Evolutionary conservation across 2,888 invertebrate genomes (phyloP).

Genomic region (Parnassius apollo): DNA sequence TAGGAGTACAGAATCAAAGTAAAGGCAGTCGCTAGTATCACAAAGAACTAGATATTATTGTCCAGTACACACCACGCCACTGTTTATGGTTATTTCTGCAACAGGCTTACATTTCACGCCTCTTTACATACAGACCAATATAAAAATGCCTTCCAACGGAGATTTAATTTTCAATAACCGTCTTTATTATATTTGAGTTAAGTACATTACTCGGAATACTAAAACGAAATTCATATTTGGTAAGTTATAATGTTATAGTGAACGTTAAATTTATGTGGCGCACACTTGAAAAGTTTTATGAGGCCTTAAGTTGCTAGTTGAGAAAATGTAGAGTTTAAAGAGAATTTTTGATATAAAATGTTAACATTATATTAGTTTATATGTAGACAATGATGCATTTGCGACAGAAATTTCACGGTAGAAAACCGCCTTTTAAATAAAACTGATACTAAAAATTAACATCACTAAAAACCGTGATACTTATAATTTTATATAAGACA

Average conservation of each 20-base stretch:
- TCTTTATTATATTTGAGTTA: constrained; percentile 25
- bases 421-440: too few relatives aligned
- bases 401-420: constrained; percentile 3
- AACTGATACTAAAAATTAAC: too few relatives aligned
- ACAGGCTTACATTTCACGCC: constrained; percentile 26
- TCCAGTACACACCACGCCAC: constrained; percentile 22
- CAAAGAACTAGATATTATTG: constrained; percentile 25
- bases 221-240: constrained; percentile 32
- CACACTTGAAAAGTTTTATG: constrained; percentile 75
- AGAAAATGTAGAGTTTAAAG: constrained; percentile 52
- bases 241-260: constrained; percentile 48
- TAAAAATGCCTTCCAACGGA: constrained; percentile 24
- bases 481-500: too few relatives aligned
- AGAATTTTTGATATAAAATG: constrained; percentile 62
- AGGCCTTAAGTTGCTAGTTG: constrained; percentile 71
- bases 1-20: constrained; percentile 25
- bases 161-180: constrained; percentile 23
- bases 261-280: constrained; percentile 71
- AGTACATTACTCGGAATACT: constrained; percentile 7
- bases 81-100: constrained; percentile 26
- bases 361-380: constrained; percentile 25
- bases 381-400: constrained; percentile 8
- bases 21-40: constrained; percentile 21
- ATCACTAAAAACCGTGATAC: too few relatives aligned
- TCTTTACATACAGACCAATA: constrained; percentile 3